Evolutionary conservation across 2,797 vertebrate species (phyloP), one percentile per base, ranked within the genome.

Genomic region (Vipera ursinii): DNA sequence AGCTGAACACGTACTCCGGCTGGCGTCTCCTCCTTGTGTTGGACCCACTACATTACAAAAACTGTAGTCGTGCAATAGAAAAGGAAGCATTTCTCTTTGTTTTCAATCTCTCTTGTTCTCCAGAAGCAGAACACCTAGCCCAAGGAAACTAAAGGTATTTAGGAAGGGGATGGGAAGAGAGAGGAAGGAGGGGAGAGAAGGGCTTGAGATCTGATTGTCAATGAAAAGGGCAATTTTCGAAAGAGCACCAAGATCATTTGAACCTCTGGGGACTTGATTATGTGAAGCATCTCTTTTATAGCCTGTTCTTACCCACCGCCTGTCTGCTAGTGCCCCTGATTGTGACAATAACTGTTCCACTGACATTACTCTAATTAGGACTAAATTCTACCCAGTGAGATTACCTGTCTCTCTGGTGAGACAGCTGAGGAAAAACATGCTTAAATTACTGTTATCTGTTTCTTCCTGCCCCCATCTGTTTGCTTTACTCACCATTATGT

Each of bases 191-290:
- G n/a, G 92, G 87, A 94, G 6, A 26, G 28, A 92, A 44, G 91
- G 91, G 5, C 28, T 57, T 57, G 91, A 91, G 87, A 78, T 85
- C 86, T 63, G 94, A 57, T 92, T 93, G 92, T 88, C 94, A 91
- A 0, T 63, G 90, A 48, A 95, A 96, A 95, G 56, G 38, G 55
- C 92, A 94, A 24, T 91, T 91, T 5, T 93, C 44, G 90, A 95
- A 94, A 95, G 89, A 95, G 48, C 92, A 85, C 61, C 32, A 59
- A 59, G 87, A 82, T 87, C 82, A 86, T 88, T 32, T 88, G 92
- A 92, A 89, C 95, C 96, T 95, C 97, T 90, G 78, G 94, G 93
- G 96, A 90, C 94, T 96, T 95, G 94, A 94, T 95, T 95, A 95
- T 38, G 32, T 28, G 89, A 73, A 73, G 51, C 93, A 60, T 90